Conservation (phyloP, 2,888 invertebrate genomes). For the Scaeva pyrastri region DNA sequence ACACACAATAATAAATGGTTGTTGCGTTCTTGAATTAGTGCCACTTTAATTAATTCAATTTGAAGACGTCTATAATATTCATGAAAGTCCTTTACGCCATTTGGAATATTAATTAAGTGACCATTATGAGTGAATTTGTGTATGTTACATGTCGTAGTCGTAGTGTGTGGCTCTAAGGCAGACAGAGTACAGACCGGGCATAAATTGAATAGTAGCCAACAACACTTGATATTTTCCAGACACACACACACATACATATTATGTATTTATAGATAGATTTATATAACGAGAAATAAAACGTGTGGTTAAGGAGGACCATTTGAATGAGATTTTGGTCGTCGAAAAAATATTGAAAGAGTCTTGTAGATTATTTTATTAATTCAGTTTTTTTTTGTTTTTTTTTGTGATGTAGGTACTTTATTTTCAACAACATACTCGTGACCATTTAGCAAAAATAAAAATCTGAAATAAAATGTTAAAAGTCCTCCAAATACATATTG, state of each 20-base stretch:
- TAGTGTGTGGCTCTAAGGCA: background rate
- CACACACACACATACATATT: background rate
- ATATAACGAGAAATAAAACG: background rate
- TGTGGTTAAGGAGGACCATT: background rate
- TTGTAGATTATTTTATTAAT: background rate
- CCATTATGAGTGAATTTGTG: constrained; percentile 48
- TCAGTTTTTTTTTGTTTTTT: background rate
- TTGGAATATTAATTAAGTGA: constrained; percentile 75
- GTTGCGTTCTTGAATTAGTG: constrained; percentile 61
- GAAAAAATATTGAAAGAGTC: constrained; percentile 2
- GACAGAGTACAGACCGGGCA: constrained; percentile 24
- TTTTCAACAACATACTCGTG: constrained; percentile 1
- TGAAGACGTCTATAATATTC: constrained; percentile 67
- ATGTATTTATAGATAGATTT: background rate
- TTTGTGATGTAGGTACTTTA: background rate
- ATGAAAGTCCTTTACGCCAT: constrained; percentile 73
- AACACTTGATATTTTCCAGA: constrained; percentile 49
- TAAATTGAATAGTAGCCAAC: background rate
- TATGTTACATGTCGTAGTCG: no score
- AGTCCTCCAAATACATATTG: background rate
- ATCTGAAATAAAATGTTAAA: background rate
- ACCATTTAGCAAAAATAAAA: background rate
- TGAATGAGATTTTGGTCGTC: background rate
- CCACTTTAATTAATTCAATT: constrained; percentile 74
- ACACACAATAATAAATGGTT: constrained; percentile 35